Percentiles rank a stretch among this genome's conserved stretches.
Conservation (phyloP, 2,797 vertebrate genomes). For the Sorex maritimensis region DNA sequence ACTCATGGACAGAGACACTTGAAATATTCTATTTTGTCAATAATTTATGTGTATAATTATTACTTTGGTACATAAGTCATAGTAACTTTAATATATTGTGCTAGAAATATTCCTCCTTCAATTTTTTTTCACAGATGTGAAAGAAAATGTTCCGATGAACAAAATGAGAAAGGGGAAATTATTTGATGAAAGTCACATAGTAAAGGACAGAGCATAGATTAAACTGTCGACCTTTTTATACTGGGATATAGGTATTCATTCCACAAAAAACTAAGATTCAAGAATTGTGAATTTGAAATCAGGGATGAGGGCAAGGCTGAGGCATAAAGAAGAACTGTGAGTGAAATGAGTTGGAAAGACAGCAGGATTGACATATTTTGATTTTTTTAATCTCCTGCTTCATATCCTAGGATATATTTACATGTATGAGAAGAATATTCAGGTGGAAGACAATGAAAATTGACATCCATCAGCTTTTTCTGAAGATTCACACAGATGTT, state of each 20-base stretch:
- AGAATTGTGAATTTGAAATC: conserved; percentile 43
- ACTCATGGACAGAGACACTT: not conserved
- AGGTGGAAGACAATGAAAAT: conserved; percentile 10
- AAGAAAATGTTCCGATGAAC: conserved; percentile 33
- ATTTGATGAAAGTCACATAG: not conserved
- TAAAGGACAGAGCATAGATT: not conserved
- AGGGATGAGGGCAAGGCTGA: not conserved
- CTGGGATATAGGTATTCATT: not conserved
- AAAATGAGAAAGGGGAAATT: conserved; percentile 19
- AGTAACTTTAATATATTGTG: not conserved
- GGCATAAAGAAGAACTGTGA: not conserved
- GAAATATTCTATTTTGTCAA: not conserved
- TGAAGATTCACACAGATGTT: conserved; percentile 11
- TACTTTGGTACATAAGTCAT: not conserved
- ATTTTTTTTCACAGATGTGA: conserved; percentile 31
- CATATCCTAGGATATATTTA: conserved; percentile 16
- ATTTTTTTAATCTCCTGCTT: conserved; percentile 34
- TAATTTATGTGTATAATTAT: not conserved
- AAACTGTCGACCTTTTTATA: conserved; percentile 9
- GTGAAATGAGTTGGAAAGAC: not conserved
- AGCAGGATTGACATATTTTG: not conserved
- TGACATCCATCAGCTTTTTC: not conserved
- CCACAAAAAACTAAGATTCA: not conserved
- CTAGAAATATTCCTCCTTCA: not conserved
- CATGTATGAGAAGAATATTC: conserved; percentile 20